Conservation (phyloP, 2,888 invertebrate species). For the Operophtera brumata region DNA sequence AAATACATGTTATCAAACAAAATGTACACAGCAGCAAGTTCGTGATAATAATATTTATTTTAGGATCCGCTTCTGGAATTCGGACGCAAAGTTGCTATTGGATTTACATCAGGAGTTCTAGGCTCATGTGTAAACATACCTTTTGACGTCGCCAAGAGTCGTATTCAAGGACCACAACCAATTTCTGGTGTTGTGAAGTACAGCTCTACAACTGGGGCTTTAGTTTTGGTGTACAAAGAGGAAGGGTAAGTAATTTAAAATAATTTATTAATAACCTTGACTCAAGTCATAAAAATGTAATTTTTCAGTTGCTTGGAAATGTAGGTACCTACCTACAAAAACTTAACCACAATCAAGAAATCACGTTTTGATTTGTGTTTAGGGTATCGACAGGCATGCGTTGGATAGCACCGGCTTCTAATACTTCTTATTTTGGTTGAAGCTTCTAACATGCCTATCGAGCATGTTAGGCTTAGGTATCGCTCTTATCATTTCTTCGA, state of each 20-base stretch:
- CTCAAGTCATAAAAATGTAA: no score
- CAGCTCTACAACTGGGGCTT: constrained; percentile 86
- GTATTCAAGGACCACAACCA: constrained; percentile 96
- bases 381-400: no score
- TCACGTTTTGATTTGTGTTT: no score
- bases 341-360: no score
- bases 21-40: not conserved
- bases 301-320: no score
- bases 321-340: no score
- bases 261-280: not conserved
- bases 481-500: no score
- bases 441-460: no score
- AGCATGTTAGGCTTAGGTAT: no score
- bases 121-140: constrained; percentile 95
- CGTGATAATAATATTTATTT: constrained; percentile 36
- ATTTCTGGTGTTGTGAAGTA: constrained; percentile 87
- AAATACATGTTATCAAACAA: not conserved
- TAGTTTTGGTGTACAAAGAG: constrained; percentile 88
- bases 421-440: no score
- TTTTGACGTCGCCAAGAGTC: constrained; percentile 97
- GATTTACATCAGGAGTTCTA: constrained; percentile 92
- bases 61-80: constrained; percentile 86
- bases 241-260: constrained; percentile 86
- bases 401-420: no score
- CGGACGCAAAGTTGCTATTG: constrained; percentile 88